These are phyloP conservation scores for Colius striatus DNA, from an alignment of 2,113 vertebrate genomes.

Conservation along the genomic window DNA sequence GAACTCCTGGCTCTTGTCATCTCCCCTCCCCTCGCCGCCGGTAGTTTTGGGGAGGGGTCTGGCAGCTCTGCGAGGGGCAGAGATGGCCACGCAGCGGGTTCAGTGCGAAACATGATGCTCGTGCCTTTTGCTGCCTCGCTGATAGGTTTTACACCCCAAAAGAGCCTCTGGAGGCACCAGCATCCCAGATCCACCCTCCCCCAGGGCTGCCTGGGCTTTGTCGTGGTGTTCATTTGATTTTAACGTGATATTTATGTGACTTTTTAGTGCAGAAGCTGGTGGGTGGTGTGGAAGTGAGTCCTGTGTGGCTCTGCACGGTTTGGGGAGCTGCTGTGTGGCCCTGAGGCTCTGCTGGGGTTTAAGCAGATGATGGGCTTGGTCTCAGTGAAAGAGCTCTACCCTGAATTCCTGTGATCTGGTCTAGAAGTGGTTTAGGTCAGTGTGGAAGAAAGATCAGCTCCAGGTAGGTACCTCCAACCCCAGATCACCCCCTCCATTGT, in stretches of 20 bases:
- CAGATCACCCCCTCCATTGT: accelerated
- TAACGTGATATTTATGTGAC: no score
- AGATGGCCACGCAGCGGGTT: no score
- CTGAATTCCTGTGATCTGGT: background rate
- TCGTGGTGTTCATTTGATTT: accelerated
- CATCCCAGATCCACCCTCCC: background rate
- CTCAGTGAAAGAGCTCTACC: background rate
- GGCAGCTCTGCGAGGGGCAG: background rate
- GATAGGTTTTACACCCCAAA: background rate
- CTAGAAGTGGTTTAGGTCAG: background rate
- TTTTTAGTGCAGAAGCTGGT: background rate
- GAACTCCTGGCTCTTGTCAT: background rate
- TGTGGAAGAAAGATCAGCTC: background rate
- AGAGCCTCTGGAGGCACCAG: background rate
- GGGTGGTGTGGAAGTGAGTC: accelerated
- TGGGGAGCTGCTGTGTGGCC: accelerated
- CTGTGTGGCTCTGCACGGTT: accelerated
- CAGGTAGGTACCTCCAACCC: background rate
- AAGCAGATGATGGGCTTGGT: background rate
- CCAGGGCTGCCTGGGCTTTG: accelerated
- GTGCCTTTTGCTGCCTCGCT: background rate
- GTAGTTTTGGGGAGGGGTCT: background rate
- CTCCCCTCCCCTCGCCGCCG: background rate
- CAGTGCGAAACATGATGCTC: background rate
- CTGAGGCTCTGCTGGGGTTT: background rate